These are phyloP conservation scores for Micrastur ruficollis DNA, from an alignment of 2,797 vertebrate genomes.

Conservation along the genomic window DNA sequence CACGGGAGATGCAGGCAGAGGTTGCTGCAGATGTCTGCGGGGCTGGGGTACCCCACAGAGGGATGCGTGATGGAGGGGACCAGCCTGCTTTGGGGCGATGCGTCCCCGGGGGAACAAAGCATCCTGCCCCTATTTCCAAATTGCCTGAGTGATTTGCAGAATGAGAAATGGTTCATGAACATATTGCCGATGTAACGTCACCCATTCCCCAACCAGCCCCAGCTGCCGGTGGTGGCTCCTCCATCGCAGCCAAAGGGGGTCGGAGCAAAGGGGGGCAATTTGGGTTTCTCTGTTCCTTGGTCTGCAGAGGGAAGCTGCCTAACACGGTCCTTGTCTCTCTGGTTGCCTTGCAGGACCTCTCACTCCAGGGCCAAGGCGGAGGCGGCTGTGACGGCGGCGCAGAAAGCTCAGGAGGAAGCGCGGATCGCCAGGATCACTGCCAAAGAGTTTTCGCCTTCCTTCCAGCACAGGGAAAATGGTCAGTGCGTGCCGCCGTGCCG, in stretches of 20 bases:
- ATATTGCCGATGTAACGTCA: background rate
- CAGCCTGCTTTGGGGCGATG: background rate
- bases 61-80: background rate
- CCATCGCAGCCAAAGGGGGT: rapidly evolving
- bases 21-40: background rate
- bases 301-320: background rate
- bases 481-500: constrained; percentile 19
- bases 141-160: background rate
- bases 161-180: background rate
- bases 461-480: constrained; percentile 95
- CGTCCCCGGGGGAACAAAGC: background rate
- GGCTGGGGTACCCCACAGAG: background rate
- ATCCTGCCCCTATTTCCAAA: background rate
- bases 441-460: constrained; percentile 98
- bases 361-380: constrained; percentile 94
- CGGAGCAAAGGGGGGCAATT: rapidly evolving
- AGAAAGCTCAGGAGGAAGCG: constrained; percentile 95
- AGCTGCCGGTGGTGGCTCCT: rapidly evolving
- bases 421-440: constrained; percentile 94
- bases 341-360: constrained; percentile 83
- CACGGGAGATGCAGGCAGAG: rapidly evolving
- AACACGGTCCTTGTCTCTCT: background rate
- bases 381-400: constrained; percentile 84
- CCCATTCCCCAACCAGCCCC: rapidly evolving
- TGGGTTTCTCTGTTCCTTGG: rapidly evolving